Conservation (phyloP, 2,113 vertebrate species). For the Seriola quinqueradiata region DNA sequence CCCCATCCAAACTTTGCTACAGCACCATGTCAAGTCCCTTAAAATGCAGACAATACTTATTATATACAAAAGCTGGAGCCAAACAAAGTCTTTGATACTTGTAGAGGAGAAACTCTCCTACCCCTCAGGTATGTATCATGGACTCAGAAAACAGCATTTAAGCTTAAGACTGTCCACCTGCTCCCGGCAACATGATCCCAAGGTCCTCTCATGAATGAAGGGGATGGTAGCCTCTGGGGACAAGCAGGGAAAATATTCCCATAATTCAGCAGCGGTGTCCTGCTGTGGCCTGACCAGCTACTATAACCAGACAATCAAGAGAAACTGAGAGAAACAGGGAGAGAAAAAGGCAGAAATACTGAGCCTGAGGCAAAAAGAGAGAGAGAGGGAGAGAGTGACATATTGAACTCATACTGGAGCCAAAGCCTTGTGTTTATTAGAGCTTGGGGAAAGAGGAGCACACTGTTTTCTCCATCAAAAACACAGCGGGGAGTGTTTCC, state of each 20-base stretch:
- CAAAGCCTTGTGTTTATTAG: constrained; percentile 42
- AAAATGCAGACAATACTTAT: neutral
- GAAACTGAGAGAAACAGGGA: neutral
- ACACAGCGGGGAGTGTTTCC: constrained; percentile 54
- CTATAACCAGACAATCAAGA: neutral
- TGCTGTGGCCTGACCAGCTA: constrained; percentile 24
- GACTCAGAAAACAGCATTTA: constrained; percentile 20
- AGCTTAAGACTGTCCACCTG: constrained; percentile 33
- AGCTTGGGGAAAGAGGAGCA: constrained; percentile 38
- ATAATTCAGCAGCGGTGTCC: constrained; percentile 33
- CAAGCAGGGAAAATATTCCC: constrained; percentile 17
- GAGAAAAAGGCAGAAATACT: constrained; percentile 11
- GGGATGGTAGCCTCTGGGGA: constrained; percentile 27
- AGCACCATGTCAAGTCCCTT: neutral
- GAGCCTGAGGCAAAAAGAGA: constrained; percentile 29
- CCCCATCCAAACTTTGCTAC: neutral
- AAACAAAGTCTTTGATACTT: neutral
- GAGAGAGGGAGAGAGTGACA: constrained; percentile 10
- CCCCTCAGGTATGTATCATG: neutral
- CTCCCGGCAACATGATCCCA: constrained; percentile 34
- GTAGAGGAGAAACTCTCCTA: neutral
- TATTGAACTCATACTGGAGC: constrained; percentile 22
- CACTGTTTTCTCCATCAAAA: constrained; percentile 53
- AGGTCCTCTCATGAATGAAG: constrained; percentile 45
- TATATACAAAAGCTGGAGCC: neutral